Evolutionary conservation across 64 coral and sea anemone species (phyloP), one percentile per base, ranked within the genome.

Genomic region (Actinia tenebrosa): DNA sequence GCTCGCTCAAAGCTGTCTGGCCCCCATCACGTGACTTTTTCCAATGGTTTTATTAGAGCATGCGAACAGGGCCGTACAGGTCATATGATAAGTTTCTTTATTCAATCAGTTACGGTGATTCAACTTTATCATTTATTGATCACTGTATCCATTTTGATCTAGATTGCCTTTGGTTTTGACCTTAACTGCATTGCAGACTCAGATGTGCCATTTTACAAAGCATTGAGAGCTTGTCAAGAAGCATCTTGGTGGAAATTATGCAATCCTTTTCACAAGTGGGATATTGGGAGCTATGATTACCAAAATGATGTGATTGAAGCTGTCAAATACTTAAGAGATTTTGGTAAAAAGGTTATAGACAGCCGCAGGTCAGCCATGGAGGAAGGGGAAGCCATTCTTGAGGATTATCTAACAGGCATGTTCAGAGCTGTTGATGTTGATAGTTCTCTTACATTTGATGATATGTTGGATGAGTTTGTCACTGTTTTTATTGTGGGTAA

Each of bases 381-480:
- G 10, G 87, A 77, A 37, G 84, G 66, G 26, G 87, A 80, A 47
- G 30, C 83, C 82, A 22, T 91, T 14, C 78, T 79, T 7, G 86
- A 20, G 50, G 95, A 98, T 64, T 69, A 94, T 22, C 85, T 98
- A 10, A 80, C 89, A 17, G 80, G 77, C 14, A 84, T 98, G 23
- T 71, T 98, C 0, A 87, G 55, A 23, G 87, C 87, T 26, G 43
- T 23, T 22, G 78, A 79, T 25, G 52, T 89, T 25, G 92, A 94
- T 22, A 22, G 62, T 2, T 64, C 60, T 16, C 18, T 94, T 44
- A 89, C 79, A 22, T 71, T 91, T 77, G 95, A 94, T 77, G 92
- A 94, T 46, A 50, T 94, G 42, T 15, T 98, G 26, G 95, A 98
- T 91, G 89, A 98, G 27, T 87, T 98, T 94, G 77, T 98, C 23